Percentiles rank a stretch among this genome's conserved stretches.
phyloP scores from a whole-genome alignment of 2,888 invertebrate species.

The Heliconius erato region DNA sequence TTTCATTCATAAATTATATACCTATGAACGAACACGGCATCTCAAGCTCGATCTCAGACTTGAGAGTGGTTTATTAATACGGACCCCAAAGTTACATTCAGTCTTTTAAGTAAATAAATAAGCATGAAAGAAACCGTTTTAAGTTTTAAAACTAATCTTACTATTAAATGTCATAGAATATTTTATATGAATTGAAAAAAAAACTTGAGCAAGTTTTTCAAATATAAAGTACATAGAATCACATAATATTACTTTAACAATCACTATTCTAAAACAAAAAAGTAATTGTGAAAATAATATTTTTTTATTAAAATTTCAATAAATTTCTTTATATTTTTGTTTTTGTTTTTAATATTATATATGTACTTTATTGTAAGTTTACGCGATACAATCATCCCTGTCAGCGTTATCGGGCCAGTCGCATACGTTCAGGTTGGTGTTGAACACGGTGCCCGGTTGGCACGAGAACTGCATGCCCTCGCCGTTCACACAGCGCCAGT shows the following conservation, averaged over 20 bases:
- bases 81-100: background rate
- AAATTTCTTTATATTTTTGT: background rate
- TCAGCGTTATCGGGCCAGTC: constrained; percentile 93
- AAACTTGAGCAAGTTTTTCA: constrained; percentile 23
- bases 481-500: constrained; percentile 94
- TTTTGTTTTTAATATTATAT: background rate
- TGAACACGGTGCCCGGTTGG: constrained; percentile 90
- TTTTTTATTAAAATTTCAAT: background rate
- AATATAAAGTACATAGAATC: constrained; percentile 28
- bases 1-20: no score
- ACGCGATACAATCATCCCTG: constrained; percentile 84
- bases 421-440: constrained; percentile 89
- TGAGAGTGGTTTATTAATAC: background rate
- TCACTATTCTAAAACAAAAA: background rate
- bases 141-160: constrained; percentile 38
- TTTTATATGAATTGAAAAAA: constrained; percentile 18
- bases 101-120: constrained; percentile 18
- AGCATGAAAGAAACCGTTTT: constrained; percentile 52
- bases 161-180: constrained; percentile 26
- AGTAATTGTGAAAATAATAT: background rate
- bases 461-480: constrained; percentile 90
- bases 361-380: constrained; percentile 45
- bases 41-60: background rate
- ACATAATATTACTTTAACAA: background rate
- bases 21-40: no score